These are phyloP conservation scores for Hylaeus anthracinus DNA, from an alignment of 1,140 invertebrate species.

Conservation along the genomic window DNA sequence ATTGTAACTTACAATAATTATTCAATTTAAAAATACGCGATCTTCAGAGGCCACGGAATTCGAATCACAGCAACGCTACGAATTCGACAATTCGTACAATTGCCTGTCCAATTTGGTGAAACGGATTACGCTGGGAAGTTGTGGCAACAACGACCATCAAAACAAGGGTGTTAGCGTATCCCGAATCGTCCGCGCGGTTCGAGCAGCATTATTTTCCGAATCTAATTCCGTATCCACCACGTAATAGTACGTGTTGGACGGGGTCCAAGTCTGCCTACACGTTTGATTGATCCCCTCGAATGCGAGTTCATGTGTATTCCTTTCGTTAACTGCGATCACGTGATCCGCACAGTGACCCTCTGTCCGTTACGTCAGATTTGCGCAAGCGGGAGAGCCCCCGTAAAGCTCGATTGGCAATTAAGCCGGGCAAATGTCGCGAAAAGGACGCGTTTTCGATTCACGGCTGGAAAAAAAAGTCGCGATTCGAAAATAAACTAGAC, in stretches of 20 bases:
- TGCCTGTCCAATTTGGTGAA: too few relatives aligned
- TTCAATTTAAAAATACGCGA: too few relatives aligned
- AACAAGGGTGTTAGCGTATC: background rate
- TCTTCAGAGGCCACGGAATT: too few relatives aligned
- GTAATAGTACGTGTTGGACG: conserved; percentile 54
- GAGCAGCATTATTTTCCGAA: conserved; percentile 38
- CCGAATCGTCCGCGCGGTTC: background rate
- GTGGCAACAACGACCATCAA: background rate
- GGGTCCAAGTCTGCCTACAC: conserved; percentile 45
- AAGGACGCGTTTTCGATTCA: too few relatives aligned
- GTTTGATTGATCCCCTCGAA: conserved; percentile 42
- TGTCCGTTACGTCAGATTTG: conserved; percentile 28
- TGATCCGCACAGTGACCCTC: conserved; percentile 23
- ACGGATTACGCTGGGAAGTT: too few relatives aligned
- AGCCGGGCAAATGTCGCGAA: background rate
- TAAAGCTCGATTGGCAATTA: background rate
- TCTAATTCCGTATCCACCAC: conserved; percentile 60
- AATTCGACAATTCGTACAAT: too few relatives aligned
- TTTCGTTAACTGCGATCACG: conserved; percentile 34
- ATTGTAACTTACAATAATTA: too few relatives aligned
- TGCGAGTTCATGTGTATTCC: conserved; percentile 34
- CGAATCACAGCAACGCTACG: too few relatives aligned
- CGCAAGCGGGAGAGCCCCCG: background rate
- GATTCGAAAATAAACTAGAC: too few relatives aligned
- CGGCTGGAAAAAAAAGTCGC: too few relatives aligned